Evolutionary conservation across 2,888 invertebrate species (phyloP).

Genomic region (Horisme vitalbata): DNA sequence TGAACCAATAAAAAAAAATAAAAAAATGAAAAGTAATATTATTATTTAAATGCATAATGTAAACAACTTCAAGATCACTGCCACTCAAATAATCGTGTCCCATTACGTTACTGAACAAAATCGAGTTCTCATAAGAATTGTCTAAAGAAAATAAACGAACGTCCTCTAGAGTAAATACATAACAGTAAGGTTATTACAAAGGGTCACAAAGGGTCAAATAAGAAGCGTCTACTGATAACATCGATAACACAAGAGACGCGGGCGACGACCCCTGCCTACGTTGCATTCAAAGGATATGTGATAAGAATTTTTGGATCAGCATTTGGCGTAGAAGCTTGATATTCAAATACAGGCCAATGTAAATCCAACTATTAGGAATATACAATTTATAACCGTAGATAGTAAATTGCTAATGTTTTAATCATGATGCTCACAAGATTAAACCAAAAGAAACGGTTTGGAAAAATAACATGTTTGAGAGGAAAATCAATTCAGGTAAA

Average conservation of each 20-base stretch:
- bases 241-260: constrained; percentile 22
- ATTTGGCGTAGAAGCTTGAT: not conserved
- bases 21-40: not conserved
- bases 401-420: too few relatives aligned
- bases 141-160: not conserved
- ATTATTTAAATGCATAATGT: not conserved
- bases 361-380: too few relatives aligned
- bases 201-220: constrained; percentile 7
- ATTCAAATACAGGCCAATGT: too few relatives aligned
- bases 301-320: not conserved
- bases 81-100: too few relatives aligned
- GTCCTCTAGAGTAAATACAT: not conserved
- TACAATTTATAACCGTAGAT: too few relatives aligned
- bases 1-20: not conserved
- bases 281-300: constrained; percentile 1
- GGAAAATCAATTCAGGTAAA: too few relatives aligned
- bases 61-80: too few relatives aligned
- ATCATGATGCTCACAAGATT: too few relatives aligned
- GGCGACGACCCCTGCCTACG: constrained; percentile 18
- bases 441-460: too few relatives aligned
- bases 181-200: not conserved
- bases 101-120: too few relatives aligned
- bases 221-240: constrained; percentile 19
- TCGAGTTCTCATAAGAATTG: too few relatives aligned
- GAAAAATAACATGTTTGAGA: too few relatives aligned